phyloP scores from a whole-genome alignment of 2,797 vertebrate genomes.

The Masticophis lateralis region DNA sequence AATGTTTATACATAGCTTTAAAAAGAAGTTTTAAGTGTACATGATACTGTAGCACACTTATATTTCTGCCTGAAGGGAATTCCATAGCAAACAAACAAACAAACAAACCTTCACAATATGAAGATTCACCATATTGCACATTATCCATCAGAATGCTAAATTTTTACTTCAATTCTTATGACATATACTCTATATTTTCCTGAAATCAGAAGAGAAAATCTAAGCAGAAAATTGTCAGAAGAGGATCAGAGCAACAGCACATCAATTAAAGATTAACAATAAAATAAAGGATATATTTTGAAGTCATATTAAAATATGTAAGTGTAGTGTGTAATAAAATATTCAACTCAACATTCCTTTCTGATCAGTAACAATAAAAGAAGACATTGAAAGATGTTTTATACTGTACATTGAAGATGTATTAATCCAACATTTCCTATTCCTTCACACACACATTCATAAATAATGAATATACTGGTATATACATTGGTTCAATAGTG shows the following conservation, averaged over 20 bases:
- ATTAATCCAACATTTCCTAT: not conserved
- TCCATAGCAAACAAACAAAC: not conserved
- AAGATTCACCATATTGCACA: not conserved
- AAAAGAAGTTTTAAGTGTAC: not conserved
- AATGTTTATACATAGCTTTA: not conserved
- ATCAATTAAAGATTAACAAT: not conserved
- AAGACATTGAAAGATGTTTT: not conserved
- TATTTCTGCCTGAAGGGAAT: not conserved
- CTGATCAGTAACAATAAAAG: not conserved
- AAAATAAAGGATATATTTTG: not conserved
- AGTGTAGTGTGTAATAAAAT: slow-evolving; percentile 9
- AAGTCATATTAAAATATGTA: slow-evolving; percentile 26
- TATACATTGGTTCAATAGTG: not conserved
- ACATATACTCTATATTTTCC: not conserved
- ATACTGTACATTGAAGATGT: not conserved
- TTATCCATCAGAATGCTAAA: not conserved
- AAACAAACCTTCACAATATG: not conserved
- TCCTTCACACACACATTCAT: not conserved
- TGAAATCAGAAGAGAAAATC: not conserved
- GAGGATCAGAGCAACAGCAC: not conserved
- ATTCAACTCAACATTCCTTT: slow-evolving; percentile 8
- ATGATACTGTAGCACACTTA: not conserved
- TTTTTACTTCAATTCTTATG: not conserved
- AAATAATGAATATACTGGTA: not conserved
- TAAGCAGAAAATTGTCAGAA: not conserved